Evolutionary conservation across 2,113 vertebrate species (phyloP), one percentile per base, ranked within the genome.

Genomic region (Siniperca knerii): DNA sequence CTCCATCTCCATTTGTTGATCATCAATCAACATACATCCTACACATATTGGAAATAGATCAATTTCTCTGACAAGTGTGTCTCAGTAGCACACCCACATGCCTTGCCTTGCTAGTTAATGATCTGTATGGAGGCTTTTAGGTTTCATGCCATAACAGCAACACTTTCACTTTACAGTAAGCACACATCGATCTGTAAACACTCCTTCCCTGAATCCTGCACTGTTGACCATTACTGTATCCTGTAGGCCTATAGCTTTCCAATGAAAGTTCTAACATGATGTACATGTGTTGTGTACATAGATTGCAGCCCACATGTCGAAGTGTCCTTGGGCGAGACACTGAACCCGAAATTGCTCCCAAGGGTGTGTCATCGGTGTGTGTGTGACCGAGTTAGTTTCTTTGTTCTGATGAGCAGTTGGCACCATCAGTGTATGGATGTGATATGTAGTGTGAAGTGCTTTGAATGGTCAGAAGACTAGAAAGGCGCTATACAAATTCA

Each of bases 11-110:
- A 62, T 68, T 62, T 79, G 67, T 55, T 78, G 65, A 80, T 33
- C 70, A 87, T 87, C 79, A 74, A 73, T 87, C 79, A 75, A 73
- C 58, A 71, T 75, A 77, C 62, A 48, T 77, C 74, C 48, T 20
- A 60, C 58, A 75, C 60, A 35, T 46, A 33, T 18, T 35, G 37
- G 58, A 57, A 82, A 84, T 29, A 52, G 57, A 90, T 90, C 60
- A 35, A 40, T 66, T 90, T 79, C 33, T 78, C 52, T 79, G 79
- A 77, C 75, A 71, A 64, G 72, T 65, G 77, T 67, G 68, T 84
- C 73, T 83, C 72, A 11, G 81, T 46, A 25, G 65, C 40, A 61
- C 46, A 74, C 65, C 70, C 42, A 77, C 54, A 8, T 21, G 37
- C 40, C 50, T 44, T 12, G 20, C 37, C 65, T 60, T 62, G 46